Evolutionary conservation across 1,140 invertebrate species (phyloP), one percentile per base, ranked within the genome.

Genomic region (Nasonia giraulti): DNA sequence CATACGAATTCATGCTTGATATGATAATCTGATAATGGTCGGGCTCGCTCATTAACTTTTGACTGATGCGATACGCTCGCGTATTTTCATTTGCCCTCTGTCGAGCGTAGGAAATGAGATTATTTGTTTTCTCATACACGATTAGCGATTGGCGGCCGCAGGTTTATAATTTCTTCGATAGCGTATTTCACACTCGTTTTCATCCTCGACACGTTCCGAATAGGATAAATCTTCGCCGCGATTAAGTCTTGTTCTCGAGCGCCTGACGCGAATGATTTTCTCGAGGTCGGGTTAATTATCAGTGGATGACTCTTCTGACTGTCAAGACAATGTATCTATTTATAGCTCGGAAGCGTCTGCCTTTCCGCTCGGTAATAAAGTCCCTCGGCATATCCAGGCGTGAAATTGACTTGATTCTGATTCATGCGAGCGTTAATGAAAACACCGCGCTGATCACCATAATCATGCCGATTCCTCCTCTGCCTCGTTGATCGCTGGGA

Each of bases 21-120:
- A 66, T 82, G 75, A 82, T 82, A 82, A 82, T 75, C 81, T 82
- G 81, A 75, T 82, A 62, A 62, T 62, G n/a, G 55, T 62, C 50
- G 12, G 17, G 50, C 50, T 62, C 55, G 55, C n/a, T 62, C 55
- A 62, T 62, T 62, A 62, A 62, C 55, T 62, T 62, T 62, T 62
- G 17, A 62, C 55, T 62, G 55, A 20, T n/a, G 55, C 14, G 4
- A 62, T 62, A n/a, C 20, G 17, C 14, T 62, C 7, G 55, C 55
- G 17, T 62, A 62, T 62, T 62, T 7, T 62, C 6, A 62, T 62
- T 20, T 62, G n/a, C 5, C 5, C 6, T n/a, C 55, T 20, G 6
- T 62, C 55, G 5, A 62, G 17, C 1, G 11, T 50, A 71, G 68
- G 5, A 50, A 44, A 47, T 69, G 14, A 12, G n/a, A 73, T 50